phyloP scores from a whole-genome alignment of 2,113 vertebrate genomes.

The Leiothrix lutea region DNA sequence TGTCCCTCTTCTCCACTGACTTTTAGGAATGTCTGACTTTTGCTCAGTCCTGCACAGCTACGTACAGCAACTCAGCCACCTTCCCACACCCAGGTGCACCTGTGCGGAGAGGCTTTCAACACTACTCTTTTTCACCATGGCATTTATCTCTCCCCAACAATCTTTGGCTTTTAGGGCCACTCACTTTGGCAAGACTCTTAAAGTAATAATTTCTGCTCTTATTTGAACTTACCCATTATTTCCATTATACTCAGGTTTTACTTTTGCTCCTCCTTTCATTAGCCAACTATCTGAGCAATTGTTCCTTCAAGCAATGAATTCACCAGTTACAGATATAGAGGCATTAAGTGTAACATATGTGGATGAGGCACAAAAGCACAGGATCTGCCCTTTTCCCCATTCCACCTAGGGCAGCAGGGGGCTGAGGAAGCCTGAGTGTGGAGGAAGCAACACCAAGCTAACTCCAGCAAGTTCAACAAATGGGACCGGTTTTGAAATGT shows the following conservation, averaged over 20 bases:
- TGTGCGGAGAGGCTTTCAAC: background rate
- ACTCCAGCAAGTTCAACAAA: fast-evolving
- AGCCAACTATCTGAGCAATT: too few species aligned
- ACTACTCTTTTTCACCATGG: background rate
- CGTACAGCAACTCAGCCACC: fast-evolving
- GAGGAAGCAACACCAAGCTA: background rate
- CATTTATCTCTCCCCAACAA: fast-evolving
- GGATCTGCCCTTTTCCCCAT: fast-evolving
- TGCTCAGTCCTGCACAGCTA: fast-evolving
- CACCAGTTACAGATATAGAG: fast-evolving
- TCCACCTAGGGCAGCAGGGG: fast-evolving
- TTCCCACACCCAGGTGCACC: background rate
- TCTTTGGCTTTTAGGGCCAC: background rate
- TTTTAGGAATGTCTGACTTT: background rate
- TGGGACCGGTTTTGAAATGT: fast-evolving
- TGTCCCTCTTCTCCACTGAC: background rate
- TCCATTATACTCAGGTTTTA: background rate
- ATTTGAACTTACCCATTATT: background rate
- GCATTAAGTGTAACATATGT: fast-evolving
- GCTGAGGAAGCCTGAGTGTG: too few species aligned
- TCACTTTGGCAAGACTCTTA: background rate
- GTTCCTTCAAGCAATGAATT: background rate
- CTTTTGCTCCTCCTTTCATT: background rate
- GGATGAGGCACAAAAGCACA: background rate
- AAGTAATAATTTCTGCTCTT: background rate